Percentiles rank a stretch among this genome's conserved stretches.
phyloP scores from a whole-genome alignment of 1,140 invertebrate species.

The Aphaenogaster rudis region DNA sequence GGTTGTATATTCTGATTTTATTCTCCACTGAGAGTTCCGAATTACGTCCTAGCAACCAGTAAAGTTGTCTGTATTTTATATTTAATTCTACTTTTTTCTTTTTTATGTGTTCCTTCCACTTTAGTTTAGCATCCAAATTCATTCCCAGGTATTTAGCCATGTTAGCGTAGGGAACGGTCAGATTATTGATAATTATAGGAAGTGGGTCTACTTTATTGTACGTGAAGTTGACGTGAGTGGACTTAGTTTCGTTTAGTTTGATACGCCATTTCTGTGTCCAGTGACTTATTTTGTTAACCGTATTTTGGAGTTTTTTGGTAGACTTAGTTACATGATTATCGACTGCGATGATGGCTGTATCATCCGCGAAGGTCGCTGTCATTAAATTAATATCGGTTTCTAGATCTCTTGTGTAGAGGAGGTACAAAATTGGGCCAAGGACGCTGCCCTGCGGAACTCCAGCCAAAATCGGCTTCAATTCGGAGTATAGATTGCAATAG shows the following conservation, averaged over 20 bases:
- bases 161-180: background rate
- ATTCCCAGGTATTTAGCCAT: background rate
- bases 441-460: background rate
- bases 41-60: too few species aligned
- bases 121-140: background rate
- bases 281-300: background rate
- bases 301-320: background rate
- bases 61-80: too few species aligned
- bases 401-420: constrained; percentile 55
- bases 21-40: too few species aligned
- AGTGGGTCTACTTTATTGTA: background rate
- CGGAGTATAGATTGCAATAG: background rate
- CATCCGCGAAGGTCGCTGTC: constrained; percentile 70
- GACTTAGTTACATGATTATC: background rate
- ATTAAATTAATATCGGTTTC: constrained; percentile 10
- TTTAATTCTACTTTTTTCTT: background rate
- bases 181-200: background rate
- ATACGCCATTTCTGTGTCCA: background rate
- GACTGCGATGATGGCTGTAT: constrained; percentile 70
- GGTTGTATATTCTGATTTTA: too few species aligned
- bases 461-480: background rate
- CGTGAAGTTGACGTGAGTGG: background rate
- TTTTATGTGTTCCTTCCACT: background rate
- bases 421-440: background rate
- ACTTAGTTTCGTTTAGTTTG: background rate